These are phyloP conservation scores for Trochalopteron elliotii DNA, from an alignment of 2,113 vertebrate genomes.

Conservation along the genomic window DNA sequence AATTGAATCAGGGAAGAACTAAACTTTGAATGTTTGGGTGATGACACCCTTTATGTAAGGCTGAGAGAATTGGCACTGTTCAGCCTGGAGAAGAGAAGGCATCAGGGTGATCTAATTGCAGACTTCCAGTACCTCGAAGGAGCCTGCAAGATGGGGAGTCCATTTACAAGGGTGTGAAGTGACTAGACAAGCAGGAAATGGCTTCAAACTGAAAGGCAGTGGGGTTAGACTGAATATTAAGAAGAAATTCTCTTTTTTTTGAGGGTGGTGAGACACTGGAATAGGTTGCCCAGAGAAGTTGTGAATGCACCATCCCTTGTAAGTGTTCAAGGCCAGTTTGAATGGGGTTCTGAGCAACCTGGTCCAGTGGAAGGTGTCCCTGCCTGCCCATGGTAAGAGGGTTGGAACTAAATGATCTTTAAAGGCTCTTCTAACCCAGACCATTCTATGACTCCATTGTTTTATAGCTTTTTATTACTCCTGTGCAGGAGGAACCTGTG, in stretches of 20 bases:
- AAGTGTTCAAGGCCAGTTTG: not conserved
- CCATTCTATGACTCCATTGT: not conserved
- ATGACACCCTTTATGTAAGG: not conserved
- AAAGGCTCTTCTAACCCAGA: not conserved
- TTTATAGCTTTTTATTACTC: not conserved
- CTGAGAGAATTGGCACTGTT: not conserved
- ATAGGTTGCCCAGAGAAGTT: not conserved
- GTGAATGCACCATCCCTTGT: not conserved
- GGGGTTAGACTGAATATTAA: not conserved
- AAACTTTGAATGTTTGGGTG: not conserved
- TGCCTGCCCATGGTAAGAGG: not conserved
- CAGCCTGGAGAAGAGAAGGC: not conserved
- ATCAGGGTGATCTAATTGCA: not conserved
- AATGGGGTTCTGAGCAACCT: not conserved
- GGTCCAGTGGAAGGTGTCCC: not conserved
- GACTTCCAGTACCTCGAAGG: not conserved
- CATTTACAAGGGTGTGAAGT: not conserved
- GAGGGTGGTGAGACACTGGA: not conserved
- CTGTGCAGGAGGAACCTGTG: not conserved
- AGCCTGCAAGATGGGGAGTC: not conserved
- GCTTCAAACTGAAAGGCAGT: not conserved
- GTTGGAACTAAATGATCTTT: not conserved
- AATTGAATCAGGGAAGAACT: not conserved
- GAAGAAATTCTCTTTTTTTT: not conserved
- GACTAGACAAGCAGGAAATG: not conserved